Percentiles rank a stretch among this genome's conserved stretches.
These are phyloP conservation scores for Vanessa tameamea DNA, from an alignment of 1,140 invertebrate genomes.

Conservation along the genomic window DNA sequence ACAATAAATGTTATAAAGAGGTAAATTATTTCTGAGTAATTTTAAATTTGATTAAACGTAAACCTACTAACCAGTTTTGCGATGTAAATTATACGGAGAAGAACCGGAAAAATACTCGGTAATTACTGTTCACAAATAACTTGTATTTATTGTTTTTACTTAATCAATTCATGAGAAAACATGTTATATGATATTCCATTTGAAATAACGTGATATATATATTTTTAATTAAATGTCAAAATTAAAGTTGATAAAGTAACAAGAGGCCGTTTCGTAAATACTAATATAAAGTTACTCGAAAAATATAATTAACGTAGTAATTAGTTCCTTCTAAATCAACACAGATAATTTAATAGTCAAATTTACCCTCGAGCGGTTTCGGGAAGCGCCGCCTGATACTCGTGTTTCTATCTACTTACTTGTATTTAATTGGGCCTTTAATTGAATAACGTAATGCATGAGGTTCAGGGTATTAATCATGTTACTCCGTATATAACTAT, in stretches of 20 bases:
- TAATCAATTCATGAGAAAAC: no score
- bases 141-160: no score
- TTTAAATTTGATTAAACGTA: no score
- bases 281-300: neutral
- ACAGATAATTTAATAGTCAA: conserved; percentile 5
- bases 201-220: no score
- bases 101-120: no score
- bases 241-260: neutral
- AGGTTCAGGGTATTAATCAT: conserved; percentile 6
- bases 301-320: conserved; percentile 3
- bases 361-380: conserved; percentile 20
- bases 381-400: neutral
- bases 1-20: conserved; percentile 12
- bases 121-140: no score
- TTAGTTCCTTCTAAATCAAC: conserved; percentile 1
- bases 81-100: no score
- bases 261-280: neutral
- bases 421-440: conserved; percentile 18
- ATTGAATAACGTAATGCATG: conserved; percentile 18
- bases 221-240: neutral
- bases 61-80: no score
- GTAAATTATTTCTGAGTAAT: no score
- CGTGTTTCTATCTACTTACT: neutral
- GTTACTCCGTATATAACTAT: neutral
- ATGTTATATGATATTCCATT: no score